Base-by-base conservation (phyloP, 2,888 invertebrate genomes). In the Dromius quadrimaculatus region DNA sequence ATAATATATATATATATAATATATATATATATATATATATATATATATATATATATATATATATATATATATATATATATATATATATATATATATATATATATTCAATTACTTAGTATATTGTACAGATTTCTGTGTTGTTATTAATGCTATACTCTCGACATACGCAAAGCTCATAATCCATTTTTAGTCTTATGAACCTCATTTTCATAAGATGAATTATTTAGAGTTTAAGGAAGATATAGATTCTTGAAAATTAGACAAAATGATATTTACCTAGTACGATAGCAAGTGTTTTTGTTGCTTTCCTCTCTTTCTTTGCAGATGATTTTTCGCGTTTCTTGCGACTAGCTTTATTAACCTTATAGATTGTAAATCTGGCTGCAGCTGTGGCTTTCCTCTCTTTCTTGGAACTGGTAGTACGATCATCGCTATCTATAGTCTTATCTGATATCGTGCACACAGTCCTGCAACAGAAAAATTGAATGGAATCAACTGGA, bases 251-350 rank as follows among this genome's bases (percentile, higher is more conserved):
- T 23, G 34, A 59, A 59, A 59, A 22, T 11, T n/a, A n/a, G n/a
- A 47, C 32, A 64, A 36, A 47, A 32, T 57, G 19, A 59, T 43
- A 59, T 90, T 89, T 85, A 98, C 98, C 98, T 81, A 99, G 88
- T 75, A 99, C 99, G 83, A 99, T 98, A 71, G 98, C 98, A 75
- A 99, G 84, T 5, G 98, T 99, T 86, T 98, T 98, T 5, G 98
- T 99, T 28, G 99, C 98, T 83, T 99, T 97, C 72, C 97, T 88
- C 80, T 99, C 99, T 78, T 94, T 95, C 82, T 93, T 94, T 2
- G 95, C 95, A 0, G 95, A 94, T 17, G 94, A 94, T 79, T 95
- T 96, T 79, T 96, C 96, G 59, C 95, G 86, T 84, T 97, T 97
- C 86, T 97, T 96, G 82, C 94, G 91, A 79, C 94, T 94, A 45